Evolutionary conservation across 2,797 vertebrate genomes (phyloP).

Genomic region (Erethizon dorsatum): DNA sequence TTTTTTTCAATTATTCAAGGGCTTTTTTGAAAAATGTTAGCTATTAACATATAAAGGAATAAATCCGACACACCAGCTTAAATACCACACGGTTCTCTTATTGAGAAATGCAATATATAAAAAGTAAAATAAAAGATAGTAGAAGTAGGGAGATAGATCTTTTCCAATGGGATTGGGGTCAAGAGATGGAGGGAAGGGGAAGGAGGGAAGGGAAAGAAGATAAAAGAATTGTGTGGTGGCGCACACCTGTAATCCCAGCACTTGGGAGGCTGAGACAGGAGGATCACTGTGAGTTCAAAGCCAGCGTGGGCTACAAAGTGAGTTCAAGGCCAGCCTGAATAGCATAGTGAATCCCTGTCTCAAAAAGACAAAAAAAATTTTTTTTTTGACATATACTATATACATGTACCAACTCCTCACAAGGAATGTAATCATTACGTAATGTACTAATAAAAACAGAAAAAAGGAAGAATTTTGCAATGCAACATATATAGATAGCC

Average conservation of each 20-base stretch:
- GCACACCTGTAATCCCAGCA: no score
- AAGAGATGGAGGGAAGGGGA: no score
- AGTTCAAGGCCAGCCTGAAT: no score
- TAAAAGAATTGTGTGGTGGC: no score
- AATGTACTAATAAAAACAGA: not conserved
- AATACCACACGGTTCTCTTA: not conserved
- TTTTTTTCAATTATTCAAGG: not conserved
- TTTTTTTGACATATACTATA: no score
- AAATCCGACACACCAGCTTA: not conserved
- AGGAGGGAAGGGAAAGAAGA: no score
- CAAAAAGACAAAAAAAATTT: not conserved
- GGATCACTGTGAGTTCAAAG: no score
- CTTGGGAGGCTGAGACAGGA: no score
- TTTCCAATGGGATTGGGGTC: no score
- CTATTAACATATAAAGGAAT: not conserved
- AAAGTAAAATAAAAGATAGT: not conserved
- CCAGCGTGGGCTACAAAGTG: no score
- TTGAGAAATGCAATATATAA: not conserved
- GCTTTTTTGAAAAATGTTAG: not conserved
- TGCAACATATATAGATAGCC: not conserved
- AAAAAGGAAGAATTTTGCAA: not conserved
- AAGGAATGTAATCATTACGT: not conserved
- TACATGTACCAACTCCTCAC: not conserved
- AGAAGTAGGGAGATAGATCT: no score
- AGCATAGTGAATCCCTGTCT: no score